Percentiles rank a stretch among this genome's conserved stretches.
These are phyloP conservation scores for Castor canadensis DNA, from an alignment of 2,113 vertebrate species.

Conservation along the genomic window DNA sequence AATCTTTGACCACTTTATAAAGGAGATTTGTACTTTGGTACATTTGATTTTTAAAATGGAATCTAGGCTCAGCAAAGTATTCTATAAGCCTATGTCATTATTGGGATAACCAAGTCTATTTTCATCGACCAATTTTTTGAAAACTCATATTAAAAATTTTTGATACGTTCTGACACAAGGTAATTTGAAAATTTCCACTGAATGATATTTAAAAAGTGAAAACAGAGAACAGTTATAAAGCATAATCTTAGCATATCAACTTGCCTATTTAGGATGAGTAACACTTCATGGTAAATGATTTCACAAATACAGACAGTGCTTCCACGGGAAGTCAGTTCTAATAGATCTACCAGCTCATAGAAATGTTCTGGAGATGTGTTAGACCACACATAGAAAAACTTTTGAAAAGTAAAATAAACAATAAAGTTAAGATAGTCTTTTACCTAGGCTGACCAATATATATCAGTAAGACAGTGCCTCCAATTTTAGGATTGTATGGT, in stretches of 20 bases:
- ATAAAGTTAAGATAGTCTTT: background rate
- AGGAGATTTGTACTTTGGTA: background rate
- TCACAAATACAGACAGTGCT: background rate
- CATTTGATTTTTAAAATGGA: constrained; percentile 41
- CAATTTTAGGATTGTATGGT: background rate
- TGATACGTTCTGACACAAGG: background rate
- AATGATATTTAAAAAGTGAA: constrained; percentile 5
- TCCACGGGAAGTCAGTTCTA: background rate
- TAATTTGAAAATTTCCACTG: constrained; percentile 4
- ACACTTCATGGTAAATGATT: background rate
- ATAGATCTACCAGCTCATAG: background rate
- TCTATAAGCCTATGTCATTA: background rate
- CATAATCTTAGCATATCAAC: background rate
- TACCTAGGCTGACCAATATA: background rate
- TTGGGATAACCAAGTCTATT: background rate
- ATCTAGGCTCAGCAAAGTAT: background rate
- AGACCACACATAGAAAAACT: background rate
- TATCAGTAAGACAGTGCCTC: background rate
- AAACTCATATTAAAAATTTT: background rate
- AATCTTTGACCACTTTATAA: background rate
- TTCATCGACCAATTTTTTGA: background rate
- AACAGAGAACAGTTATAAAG: background rate
- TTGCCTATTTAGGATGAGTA: background rate
- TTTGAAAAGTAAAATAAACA: constrained; percentile 27
- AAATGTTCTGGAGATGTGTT: background rate